phyloP scores from a whole-genome alignment of 92 coral and sea anemone species.

The Bergia sp. region DNA sequence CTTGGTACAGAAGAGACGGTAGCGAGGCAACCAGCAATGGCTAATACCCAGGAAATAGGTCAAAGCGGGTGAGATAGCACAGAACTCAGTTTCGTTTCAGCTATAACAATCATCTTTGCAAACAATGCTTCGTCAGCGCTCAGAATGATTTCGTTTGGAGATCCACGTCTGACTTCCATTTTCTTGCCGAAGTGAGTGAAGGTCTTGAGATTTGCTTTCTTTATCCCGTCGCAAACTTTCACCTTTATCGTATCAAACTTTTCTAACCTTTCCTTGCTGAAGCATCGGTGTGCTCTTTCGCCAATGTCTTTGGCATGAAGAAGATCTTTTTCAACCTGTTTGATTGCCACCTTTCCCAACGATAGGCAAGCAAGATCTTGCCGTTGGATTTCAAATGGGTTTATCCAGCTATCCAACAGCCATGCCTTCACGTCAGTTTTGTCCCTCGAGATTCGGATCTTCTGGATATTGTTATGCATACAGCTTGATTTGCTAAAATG shows the following conservation, averaged over 20 bases:
- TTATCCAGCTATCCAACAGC: neutral
- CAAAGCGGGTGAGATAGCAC: constrained; percentile 51
- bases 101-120: constrained; percentile 49
- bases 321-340: neutral
- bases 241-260: constrained; percentile 27
- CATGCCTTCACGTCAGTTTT: constrained; percentile 12
- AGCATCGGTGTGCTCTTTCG: constrained; percentile 1
- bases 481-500: constrained; percentile 37
- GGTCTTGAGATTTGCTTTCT: constrained; percentile 39
- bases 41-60: constrained; percentile 57
- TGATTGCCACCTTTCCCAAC: too few relatives aligned
- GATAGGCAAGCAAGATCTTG: neutral
- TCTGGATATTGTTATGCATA: neutral
- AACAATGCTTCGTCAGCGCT: constrained; percentile 34
- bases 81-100: constrained; percentile 47
- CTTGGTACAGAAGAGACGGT: constrained; percentile 59
- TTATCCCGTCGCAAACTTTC: constrained; percentile 30
- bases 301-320: neutral
- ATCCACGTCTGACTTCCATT: neutral
- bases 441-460: neutral
- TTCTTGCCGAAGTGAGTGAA: constrained; percentile 29
- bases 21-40: constrained; percentile 51
- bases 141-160: constrained; percentile 12
- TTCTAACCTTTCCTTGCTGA: too few relatives aligned
- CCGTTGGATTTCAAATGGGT: neutral